Evolutionary conservation across 2,888 invertebrate genomes (phyloP).

Genomic region (Dugesia japonica): DNA sequence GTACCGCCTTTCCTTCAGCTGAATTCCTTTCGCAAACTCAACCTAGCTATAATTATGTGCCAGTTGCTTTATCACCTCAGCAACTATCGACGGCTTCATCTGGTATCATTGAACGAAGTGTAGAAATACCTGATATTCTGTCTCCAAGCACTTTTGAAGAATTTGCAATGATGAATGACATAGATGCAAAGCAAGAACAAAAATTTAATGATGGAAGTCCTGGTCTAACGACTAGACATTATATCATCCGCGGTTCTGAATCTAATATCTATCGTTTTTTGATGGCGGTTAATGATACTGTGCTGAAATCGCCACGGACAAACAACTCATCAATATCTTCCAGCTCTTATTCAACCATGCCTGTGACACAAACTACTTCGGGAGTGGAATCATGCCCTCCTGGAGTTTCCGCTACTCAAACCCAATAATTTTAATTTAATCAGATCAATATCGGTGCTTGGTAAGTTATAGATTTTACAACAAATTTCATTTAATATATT

Average conservation of each 20-base stretch:
- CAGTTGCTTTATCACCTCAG: background rate
- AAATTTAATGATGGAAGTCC: background rate
- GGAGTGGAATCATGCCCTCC: background rate
- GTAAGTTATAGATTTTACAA: no score
- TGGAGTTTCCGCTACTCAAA: background rate
- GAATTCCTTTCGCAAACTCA: background rate
- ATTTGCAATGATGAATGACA: background rate
- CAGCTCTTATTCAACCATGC: background rate
- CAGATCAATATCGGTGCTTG: background rate
- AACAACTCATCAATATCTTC: background rate
- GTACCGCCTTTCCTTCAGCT: background rate
- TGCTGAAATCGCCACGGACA: background rate
- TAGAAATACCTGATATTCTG: background rate
- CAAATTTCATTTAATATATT: no score
- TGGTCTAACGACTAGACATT: background rate
- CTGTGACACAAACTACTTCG: background rate
- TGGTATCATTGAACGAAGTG: background rate
- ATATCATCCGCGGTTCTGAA: background rate
- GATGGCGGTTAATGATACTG: background rate
- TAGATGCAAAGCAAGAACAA: background rate
- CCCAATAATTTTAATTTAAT: background rate
- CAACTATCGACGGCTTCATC: background rate
- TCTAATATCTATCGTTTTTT: background rate
- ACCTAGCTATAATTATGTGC: background rate
- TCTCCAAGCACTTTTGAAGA: background rate